phyloP scores from a whole-genome alignment of 2,888 invertebrate species.

The Pachliopta kotzebuea region DNA sequence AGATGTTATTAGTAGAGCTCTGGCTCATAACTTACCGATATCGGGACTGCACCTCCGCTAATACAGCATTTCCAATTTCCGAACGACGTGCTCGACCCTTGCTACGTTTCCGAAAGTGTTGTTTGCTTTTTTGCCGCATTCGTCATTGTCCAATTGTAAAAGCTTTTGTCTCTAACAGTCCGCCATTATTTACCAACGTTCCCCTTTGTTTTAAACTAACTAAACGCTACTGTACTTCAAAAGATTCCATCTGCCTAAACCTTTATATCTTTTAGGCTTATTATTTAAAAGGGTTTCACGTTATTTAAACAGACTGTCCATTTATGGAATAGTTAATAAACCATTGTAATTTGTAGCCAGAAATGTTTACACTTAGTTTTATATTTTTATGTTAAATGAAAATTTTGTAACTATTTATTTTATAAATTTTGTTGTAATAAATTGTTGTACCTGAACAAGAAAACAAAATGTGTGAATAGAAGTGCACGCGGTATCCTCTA shows the following conservation, averaged over 20 bases:
- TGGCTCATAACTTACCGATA: conserved; percentile 42
- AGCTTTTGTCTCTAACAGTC: conserved; percentile 50
- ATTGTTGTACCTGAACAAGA: conserved; percentile 1
- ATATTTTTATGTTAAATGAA: background rate
- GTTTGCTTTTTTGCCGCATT: conserved; percentile 68
- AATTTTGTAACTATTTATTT: background rate
- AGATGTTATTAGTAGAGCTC: conserved; percentile 32
- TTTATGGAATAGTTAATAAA: conserved; percentile 3
- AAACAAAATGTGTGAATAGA: conserved; percentile 2
- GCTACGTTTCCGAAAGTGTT: conserved; percentile 43
- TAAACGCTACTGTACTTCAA: conserved; percentile 26
- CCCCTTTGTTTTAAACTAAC: conserved; percentile 32
- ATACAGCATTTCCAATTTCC: conserved; percentile 75
- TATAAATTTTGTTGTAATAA: background rate
- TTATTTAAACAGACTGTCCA: conserved; percentile 3
- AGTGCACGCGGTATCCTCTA: conserved; percentile 19
- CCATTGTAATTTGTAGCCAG: background rate
- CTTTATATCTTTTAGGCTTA: conserved; percentile 20
- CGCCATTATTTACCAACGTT: conserved; percentile 34
- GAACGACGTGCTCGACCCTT: conserved; percentile 46
- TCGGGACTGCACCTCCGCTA: conserved; percentile 58
- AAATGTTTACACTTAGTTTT: too few relatives aligned
- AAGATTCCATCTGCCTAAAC: conserved; percentile 21
- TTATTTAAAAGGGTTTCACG: conserved; percentile 18
- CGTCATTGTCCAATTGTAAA: conserved; percentile 70